Evolutionary conservation across 2,888 invertebrate genomes (phyloP).

Genomic region (Beris chalybata): DNA sequence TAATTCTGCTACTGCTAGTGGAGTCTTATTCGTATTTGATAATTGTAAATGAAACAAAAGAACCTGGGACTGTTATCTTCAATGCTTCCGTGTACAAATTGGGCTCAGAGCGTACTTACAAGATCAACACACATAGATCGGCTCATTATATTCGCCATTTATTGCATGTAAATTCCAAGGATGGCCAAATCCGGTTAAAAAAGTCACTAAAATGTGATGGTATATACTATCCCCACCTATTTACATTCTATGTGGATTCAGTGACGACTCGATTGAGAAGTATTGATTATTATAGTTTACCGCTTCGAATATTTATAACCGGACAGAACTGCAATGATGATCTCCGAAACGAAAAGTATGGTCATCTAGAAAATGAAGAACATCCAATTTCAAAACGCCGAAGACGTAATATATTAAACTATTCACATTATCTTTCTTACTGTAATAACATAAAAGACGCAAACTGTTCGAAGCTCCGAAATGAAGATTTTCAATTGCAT

Average conservation of each 20-base stretch:
- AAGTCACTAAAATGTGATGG: slow-evolving; percentile 77
- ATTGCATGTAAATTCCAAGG: slow-evolving; percentile 72
- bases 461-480: slow-evolving; percentile 49
- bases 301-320: slow-evolving; percentile 73
- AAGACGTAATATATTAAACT: neutral
- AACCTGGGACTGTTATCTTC: slow-evolving; percentile 70
- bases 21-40: slow-evolving; percentile 57
- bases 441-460: slow-evolving; percentile 33
- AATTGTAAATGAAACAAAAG: slow-evolving; percentile 62
- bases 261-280: slow-evolving; percentile 76
- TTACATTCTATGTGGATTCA: slow-evolving; percentile 85
- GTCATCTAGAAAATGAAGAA: slow-evolving; percentile 34
- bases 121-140: slow-evolving; percentile 77
- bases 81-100: slow-evolving; percentile 80
- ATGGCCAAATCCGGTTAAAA: slow-evolving; percentile 73
- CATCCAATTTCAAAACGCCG: neutral
- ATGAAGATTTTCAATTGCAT: slow-evolving; percentile 61
- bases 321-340: slow-evolving; percentile 71
- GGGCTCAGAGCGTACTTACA: slow-evolving; percentile 77
- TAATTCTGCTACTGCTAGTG: too few relatives aligned
- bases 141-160: slow-evolving; percentile 81
- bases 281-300: slow-evolving; percentile 81
- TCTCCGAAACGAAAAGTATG: slow-evolving; percentile 48
- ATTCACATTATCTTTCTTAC: neutral
- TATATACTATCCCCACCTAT: slow-evolving; percentile 78